Percentiles rank a stretch among this genome's conserved stretches.
Conservation (phyloP, 2,797 vertebrate genomes). For the Pseudotriccus pelzelni region DNA sequence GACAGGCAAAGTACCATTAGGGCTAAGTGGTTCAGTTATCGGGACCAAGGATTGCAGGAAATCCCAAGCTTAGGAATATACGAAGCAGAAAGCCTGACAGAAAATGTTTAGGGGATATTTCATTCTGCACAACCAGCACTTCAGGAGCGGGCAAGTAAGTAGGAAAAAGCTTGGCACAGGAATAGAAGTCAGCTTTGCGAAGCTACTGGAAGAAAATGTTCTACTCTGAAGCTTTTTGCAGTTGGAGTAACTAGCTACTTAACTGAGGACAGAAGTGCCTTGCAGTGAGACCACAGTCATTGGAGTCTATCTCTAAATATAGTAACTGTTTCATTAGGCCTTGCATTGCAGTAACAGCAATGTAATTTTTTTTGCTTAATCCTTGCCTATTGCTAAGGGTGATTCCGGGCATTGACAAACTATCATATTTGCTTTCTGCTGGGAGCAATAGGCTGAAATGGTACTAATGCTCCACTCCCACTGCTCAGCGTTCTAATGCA, state of each 20-base stretch:
- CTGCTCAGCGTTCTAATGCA: background rate
- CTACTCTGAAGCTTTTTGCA: background rate
- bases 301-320: background rate
- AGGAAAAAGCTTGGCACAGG: background rate
- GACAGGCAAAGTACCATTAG: background rate
- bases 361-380: background rate
- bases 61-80: background rate
- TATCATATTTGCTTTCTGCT: background rate
- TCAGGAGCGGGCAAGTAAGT: background rate
- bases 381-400: background rate
- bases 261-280: background rate
- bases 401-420: background rate
- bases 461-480: background rate
- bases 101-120: background rate
- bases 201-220: background rate
- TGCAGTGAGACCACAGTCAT: background rate
- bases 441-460: background rate
- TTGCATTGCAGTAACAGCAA: background rate
- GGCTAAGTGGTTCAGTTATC: background rate
- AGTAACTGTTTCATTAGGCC: background rate
- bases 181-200: background rate
- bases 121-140: background rate
- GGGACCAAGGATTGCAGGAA: background rate
- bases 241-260: background rate
- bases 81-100: background rate